Base-by-base conservation (phyloP, 2,888 invertebrate genomes). In the Hydrotaea diabolus region DNA sequence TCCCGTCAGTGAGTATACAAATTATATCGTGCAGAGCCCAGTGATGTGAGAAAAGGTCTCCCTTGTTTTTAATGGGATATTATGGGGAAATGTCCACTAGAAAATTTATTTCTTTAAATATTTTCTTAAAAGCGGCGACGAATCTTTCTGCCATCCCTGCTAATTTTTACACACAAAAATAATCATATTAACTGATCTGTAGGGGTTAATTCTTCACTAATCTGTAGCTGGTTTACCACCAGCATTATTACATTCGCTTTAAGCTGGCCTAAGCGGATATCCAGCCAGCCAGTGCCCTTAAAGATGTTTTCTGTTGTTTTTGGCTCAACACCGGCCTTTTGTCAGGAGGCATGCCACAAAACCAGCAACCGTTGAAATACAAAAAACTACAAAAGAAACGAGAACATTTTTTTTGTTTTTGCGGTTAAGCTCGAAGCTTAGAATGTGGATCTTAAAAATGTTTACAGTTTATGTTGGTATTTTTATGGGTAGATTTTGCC, bases 361-460 rank as follows among this genome's bases (percentile, higher is more conserved):
- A 43, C 11, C 39, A 39, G 71, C n/a, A 49, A 49, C 49, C 39
- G 17, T 66, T 46, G 39, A 49, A n/a, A 49, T 49, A 49, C 2
- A 49, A 49, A 49, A 13, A 49, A 49, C n/a, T 15, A 49, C 15
- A 49, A 55, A 71, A 59, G 46, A 31, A 81, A 80, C 53, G 53
- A 23, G 19, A 77, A 74, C 39, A 73, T 83, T 72, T 64, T 57
- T 78, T 72, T 83, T 83, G 64, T 64, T 57, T 78, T 72, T 83
- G 82, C 64, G 82, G 82, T 79, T 83, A 57, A 49, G 49, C 49
- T n/a, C 49, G 15, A 15, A n/a, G 49, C 49, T 1, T n/a, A 49
- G 2, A 53, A 73, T 74, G 66, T 80, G 57, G 64, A 59, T 77
- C 57, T 76, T 23, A 75, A 84, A 53, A 73, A 76, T 76, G 75